phyloP scores from a whole-genome alignment of 2,888 invertebrate genomes.

The Tubulanus polymorphus region DNA sequence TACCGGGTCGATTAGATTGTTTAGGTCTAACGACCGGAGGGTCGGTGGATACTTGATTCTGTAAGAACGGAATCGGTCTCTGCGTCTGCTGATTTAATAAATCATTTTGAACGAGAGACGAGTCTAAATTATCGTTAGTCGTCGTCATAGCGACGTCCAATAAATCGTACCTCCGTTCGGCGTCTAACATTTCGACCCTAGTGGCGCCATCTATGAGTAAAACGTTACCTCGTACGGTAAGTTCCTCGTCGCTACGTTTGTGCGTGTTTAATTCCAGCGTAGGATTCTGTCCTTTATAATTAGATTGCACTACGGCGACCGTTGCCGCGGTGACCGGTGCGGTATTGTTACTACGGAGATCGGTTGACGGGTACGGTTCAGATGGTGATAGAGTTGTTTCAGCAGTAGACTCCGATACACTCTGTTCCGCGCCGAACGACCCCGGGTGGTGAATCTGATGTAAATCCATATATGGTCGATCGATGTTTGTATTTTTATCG shows the following conservation, averaged over 20 bases:
- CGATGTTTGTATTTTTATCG: no score
- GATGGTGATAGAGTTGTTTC: conserved; percentile 64
- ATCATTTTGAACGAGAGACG: conserved; percentile 57
- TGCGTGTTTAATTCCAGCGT: conserved; percentile 73
- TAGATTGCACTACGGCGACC: conserved; percentile 26
- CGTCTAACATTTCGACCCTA: conserved; percentile 17
- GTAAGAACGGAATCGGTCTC: conserved; percentile 67
- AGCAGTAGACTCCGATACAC: conserved; percentile 58
- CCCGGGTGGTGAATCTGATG: not conserved
- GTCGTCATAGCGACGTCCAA: not conserved
- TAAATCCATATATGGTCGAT: no score
- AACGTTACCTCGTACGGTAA: conserved; percentile 54
- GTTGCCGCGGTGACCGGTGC: no score
- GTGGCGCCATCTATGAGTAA: conserved; percentile 39
- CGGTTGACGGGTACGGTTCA: conserved; percentile 43
- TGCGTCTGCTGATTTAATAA: conserved; percentile 36
- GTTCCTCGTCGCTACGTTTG: conserved; percentile 58
- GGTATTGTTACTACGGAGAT: not conserved
- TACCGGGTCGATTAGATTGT: conserved; percentile 49
- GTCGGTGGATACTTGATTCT: conserved; percentile 65
- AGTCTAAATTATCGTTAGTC: conserved; percentile 39
- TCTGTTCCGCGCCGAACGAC: conserved; percentile 26
- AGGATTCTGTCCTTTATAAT: conserved; percentile 77
- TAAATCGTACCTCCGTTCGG: no score
- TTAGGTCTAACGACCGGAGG: conserved; percentile 41